phyloP scores from a whole-genome alignment of 2,888 invertebrate species.

The Tuta absoluta region DNA sequence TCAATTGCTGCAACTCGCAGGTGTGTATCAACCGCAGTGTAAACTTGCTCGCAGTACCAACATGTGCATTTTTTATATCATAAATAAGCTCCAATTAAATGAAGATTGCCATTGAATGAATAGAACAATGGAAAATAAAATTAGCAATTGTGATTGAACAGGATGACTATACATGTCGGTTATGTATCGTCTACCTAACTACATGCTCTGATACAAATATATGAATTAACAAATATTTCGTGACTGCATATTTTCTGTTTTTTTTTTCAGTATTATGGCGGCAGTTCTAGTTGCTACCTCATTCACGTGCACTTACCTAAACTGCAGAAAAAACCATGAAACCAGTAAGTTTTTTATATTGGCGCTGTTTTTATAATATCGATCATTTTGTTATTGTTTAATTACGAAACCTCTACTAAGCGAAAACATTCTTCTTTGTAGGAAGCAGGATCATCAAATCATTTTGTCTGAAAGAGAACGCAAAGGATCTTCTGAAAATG shows the following conservation, averaged over 20 bases:
- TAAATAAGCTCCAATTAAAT: background rate
- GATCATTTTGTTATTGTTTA: no score
- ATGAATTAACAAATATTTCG: no score
- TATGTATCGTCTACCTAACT: no score
- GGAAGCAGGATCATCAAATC: constrained; percentile 49
- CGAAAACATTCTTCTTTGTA: constrained; percentile 40
- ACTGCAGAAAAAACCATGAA: constrained; percentile 37
- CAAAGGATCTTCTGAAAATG: constrained; percentile 54
- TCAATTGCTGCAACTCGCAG: no score
- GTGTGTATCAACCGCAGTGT: no score
- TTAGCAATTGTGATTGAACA: background rate
- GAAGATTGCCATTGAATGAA: background rate
- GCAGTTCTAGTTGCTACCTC: constrained; percentile 32
- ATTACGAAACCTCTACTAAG: no score
- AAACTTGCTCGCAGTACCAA: no score
- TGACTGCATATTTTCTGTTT: no score
- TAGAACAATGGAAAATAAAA: background rate
- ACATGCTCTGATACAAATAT: background rate
- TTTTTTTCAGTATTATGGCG: background rate
- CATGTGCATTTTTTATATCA: background rate
- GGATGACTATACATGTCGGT: no score
- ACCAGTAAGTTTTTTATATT: constrained; percentile 17
- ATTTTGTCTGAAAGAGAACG: constrained; percentile 67
- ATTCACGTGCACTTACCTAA: constrained; percentile 55
- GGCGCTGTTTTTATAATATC: background rate